Evolutionary conservation across 2,888 invertebrate species (phyloP).

Genomic region (Tipula helvola): DNA sequence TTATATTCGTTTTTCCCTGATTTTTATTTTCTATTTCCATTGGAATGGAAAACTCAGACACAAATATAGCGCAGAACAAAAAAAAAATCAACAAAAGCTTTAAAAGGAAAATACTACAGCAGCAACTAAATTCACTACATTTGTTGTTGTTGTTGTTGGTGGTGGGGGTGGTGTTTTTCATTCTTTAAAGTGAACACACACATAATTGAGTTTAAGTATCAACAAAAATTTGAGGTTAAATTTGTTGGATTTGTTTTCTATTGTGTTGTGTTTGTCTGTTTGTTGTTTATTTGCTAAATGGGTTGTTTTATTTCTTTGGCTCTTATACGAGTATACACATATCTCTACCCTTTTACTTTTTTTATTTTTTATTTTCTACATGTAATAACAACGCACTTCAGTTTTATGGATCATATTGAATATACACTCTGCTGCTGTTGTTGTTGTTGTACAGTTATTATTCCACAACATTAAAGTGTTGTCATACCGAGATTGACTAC

Average conservation of each 20-base stretch:
- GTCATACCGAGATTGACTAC: not conserved
- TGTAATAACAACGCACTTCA: not conserved
- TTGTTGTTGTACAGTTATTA: not conserved
- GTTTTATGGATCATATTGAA: not conserved
- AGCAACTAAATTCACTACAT: not conserved
- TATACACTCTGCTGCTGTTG: not conserved
- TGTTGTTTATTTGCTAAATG: not conserved
- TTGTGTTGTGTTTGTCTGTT: not conserved
- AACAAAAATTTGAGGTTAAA: not conserved
- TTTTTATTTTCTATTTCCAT: constrained; percentile 4
- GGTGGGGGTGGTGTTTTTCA: not conserved
- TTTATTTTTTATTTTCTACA: not conserved
- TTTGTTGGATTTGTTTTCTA: not conserved
- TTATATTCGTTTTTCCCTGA: not conserved
- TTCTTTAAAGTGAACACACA: not conserved
- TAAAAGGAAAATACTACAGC: not conserved
- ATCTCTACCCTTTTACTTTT: not conserved
- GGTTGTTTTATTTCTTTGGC: not conserved
- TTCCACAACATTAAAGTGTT: not conserved
- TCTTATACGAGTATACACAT: not conserved
- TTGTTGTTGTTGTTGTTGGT: not conserved
- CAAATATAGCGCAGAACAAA: not conserved
- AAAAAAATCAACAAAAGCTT: not conserved
- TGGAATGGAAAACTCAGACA: not conserved
- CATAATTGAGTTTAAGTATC: not conserved